phyloP scores from a whole-genome alignment of 2,113 vertebrate species.

The Petaurus breviceps region DNA sequence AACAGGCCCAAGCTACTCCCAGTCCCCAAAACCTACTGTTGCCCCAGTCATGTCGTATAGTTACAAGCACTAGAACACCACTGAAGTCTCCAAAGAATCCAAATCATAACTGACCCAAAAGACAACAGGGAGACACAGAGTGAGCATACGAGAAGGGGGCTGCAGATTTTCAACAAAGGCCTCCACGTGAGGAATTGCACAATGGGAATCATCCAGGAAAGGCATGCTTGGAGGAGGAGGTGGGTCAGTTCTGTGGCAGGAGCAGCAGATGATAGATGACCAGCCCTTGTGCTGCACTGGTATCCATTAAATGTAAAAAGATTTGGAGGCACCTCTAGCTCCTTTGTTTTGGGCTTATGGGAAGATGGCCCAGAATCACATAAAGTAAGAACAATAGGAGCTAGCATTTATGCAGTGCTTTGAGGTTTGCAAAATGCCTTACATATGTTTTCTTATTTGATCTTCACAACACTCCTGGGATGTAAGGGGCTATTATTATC shows the following conservation, averaged over 20 bases:
- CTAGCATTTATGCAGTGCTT: neutral
- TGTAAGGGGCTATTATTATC: neutral
- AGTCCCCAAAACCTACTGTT: neutral
- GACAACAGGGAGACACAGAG: neutral
- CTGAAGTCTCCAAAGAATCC: neutral
- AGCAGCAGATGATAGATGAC: neutral
- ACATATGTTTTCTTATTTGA: neutral
- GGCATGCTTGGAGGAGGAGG: neutral
- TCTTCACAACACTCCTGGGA: neutral
- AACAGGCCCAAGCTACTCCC: neutral
- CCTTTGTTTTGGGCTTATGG: neutral
- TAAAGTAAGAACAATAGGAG: neutral
- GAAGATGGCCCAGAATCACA: neutral
- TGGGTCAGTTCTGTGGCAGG: neutral
- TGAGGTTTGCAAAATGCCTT: neutral
- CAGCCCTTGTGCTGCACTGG: neutral
- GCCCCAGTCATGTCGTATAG: neutral
- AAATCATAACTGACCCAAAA: neutral
- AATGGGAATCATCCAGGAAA: neutral
- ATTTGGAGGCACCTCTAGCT: neutral
- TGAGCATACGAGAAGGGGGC: neutral
- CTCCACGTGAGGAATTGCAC: neutral
- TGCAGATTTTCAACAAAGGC: neutral
- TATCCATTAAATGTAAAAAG: neutral
- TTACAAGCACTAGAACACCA: neutral